These are phyloP conservation scores for Alosa sapidissima DNA, from an alignment of 2,797 vertebrate species.

Conservation along the genomic window DNA sequence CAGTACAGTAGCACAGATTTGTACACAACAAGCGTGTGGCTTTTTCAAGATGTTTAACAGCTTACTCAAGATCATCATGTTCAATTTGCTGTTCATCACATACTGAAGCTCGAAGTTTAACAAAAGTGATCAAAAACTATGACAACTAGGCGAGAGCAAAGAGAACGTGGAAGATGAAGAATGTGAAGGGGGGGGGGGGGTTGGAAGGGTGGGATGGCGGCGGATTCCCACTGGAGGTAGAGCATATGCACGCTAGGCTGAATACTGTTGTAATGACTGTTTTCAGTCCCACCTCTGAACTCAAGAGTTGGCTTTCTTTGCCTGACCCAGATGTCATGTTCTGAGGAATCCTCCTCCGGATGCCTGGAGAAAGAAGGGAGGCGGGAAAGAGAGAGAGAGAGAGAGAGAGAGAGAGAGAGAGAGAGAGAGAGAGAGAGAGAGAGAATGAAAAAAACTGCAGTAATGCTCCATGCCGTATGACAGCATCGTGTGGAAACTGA, in stretches of 20 bases:
- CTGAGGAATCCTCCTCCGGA: conserved; percentile 68
- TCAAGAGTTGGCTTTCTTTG: conserved; percentile 55
- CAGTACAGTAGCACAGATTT: conserved; percentile 3
- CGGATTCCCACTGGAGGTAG: neutral
- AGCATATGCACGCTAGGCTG: conserved; percentile 34
- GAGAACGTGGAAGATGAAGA: neutral
- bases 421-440: neutral
- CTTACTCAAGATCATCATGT: neutral
- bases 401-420: neutral
- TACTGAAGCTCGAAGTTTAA: neutral
- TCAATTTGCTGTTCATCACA: neutral
- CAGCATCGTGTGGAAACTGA: conserved; percentile 98
- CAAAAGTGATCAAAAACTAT: conserved; percentile 10
- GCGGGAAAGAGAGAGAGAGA: conserved; percentile 47
- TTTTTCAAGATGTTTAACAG: neutral
- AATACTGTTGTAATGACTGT: conserved; percentile 40
- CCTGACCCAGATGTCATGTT: conserved; percentile 70
- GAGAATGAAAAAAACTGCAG: conserved; percentile 37
- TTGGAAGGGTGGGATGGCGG: conserved; percentile 27
- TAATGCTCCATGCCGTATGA: conserved; percentile 85
- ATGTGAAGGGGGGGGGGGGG: neutral
- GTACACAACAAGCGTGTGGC: neutral
- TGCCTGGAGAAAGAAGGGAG: conserved; percentile 60
- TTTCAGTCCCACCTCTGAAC: conserved; percentile 47
- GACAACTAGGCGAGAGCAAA: neutral